Percentiles rank a stretch among this genome's conserved stretches.
phyloP scores from a whole-genome alignment of 2,113 vertebrate species.

The Sitta europaea region DNA sequence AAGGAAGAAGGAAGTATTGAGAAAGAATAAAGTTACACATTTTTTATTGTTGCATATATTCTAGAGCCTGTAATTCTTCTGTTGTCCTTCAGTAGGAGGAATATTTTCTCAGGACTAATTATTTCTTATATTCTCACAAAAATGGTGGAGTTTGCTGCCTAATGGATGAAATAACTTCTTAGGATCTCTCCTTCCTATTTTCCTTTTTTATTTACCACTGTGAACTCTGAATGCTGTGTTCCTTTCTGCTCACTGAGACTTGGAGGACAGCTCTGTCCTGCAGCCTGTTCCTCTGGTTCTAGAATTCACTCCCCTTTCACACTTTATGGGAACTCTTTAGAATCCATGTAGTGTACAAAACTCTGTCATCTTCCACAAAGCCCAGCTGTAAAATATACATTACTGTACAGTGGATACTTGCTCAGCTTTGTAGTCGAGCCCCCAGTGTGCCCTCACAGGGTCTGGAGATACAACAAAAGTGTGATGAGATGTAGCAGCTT shows the following conservation, averaged over 20 bases:
- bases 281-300: not conserved
- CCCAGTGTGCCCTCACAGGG: not conserved
- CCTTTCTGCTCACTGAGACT: not conserved
- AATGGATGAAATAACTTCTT: not conserved
- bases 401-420: not conserved
- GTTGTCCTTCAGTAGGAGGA: not conserved
- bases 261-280: not conserved
- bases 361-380: not conserved
- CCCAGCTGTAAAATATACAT: not conserved
- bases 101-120: not conserved
- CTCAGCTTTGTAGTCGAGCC: not conserved
- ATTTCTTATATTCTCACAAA: not conserved
- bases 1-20: not conserved
- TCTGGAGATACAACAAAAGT: not conserved
- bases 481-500: not conserved
- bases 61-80: not conserved
- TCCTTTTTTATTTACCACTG: not conserved
- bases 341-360: not conserved
- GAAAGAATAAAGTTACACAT: not conserved
- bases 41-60: not conserved
- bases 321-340: not conserved
- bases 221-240: not conserved
- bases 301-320: not conserved
- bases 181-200: not conserved
- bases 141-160: not conserved